Percentiles rank a stretch among this genome's conserved stretches.
These are phyloP conservation scores for Nephrotoma guestfalica DNA, from an alignment of 2,888 invertebrate species.

Conservation along the genomic window DNA sequence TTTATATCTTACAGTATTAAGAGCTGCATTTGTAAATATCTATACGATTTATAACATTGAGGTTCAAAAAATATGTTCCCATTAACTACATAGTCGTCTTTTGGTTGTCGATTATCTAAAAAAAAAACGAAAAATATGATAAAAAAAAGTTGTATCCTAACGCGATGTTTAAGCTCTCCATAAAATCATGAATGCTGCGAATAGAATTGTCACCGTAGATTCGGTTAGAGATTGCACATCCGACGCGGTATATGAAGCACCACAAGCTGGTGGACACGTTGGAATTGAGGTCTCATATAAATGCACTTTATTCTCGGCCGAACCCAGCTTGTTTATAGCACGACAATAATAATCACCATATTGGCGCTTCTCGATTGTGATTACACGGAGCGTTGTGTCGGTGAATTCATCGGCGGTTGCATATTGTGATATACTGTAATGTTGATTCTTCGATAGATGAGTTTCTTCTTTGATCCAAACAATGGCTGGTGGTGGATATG, in stretches of 20 bases:
- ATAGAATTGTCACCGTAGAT: slow-evolving; percentile 31
- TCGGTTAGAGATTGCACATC: slow-evolving; percentile 24
- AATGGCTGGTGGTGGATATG: slow-evolving; percentile 87
- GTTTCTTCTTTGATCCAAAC: slow-evolving; percentile 78
- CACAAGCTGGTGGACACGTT: slow-evolving; percentile 86
- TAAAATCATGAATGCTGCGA: slow-evolving; percentile 21
- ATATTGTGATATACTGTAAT: slow-evolving; percentile 81
- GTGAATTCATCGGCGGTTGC: slow-evolving; percentile 86
- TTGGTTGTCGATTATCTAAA: not conserved
- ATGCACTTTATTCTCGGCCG: slow-evolving; percentile 63
- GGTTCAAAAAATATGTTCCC: not conserved
- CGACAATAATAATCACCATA: slow-evolving; percentile 76
- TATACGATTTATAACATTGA: not conserved
- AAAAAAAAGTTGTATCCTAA: not conserved
- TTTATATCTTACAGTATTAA: not conserved
- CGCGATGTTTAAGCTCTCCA: not conserved
- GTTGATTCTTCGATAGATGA: slow-evolving; percentile 75
- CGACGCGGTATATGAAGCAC: slow-evolving; percentile 24
- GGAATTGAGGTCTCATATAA: slow-evolving; percentile 82
- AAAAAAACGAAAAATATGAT: not conserved
- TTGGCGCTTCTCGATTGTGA: slow-evolving; percentile 81
- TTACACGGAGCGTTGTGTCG: slow-evolving; percentile 75
- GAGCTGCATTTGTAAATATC: not conserved
- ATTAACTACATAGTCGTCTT: not conserved
- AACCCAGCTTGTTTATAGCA: slow-evolving; percentile 77